Evolutionary conservation across 2,113 vertebrate species (phyloP).

Genomic region (Cyprinus carpio): DNA sequence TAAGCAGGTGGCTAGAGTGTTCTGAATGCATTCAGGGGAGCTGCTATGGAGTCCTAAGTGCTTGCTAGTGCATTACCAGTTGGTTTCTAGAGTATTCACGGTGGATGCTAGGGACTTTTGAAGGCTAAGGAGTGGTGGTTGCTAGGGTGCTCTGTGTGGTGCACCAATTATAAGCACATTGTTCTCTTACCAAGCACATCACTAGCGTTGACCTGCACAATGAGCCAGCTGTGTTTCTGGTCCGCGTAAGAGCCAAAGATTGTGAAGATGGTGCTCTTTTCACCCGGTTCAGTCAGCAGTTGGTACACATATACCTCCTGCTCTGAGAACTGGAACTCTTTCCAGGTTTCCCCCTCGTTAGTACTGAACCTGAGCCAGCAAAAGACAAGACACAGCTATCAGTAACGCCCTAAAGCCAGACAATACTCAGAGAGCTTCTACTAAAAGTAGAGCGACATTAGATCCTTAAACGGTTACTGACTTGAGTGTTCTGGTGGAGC

Average conservation of each 20-base stretch:
- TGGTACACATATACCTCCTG: slow-evolving; percentile 90
- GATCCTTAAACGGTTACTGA: slow-evolving; percentile 68
- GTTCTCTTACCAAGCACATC: slow-evolving; percentile 84
- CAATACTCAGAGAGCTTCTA: neutral
- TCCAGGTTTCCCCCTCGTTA: slow-evolving; percentile 97
- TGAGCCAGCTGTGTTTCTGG: slow-evolving; percentile 95
- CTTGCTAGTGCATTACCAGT: too few relatives aligned
- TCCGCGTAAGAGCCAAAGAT: slow-evolving; percentile 95
- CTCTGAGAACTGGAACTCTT: slow-evolving; percentile 83
- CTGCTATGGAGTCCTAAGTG: too few relatives aligned
- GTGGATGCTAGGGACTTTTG: neutral
- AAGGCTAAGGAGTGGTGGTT: too few relatives aligned
- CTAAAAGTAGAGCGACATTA: neutral
- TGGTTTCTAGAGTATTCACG: too few relatives aligned
- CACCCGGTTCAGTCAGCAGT: slow-evolving; percentile 92
- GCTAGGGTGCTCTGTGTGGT: too few relatives aligned
- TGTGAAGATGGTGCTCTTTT: slow-evolving; percentile 96
- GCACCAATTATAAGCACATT: neutral
- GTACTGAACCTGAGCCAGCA: slow-evolving; percentile 85
- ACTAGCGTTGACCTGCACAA: slow-evolving; percentile 93
- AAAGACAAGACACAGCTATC: neutral
- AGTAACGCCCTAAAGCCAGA: neutral
- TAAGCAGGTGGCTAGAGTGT: too few relatives aligned
- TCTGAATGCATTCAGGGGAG: too few relatives aligned
- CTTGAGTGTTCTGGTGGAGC: slow-evolving; percentile 87